These are phyloP conservation scores for Leucoraja ocellata DNA, from an alignment of 2,797 vertebrate genomes.

Conservation along the genomic window DNA sequence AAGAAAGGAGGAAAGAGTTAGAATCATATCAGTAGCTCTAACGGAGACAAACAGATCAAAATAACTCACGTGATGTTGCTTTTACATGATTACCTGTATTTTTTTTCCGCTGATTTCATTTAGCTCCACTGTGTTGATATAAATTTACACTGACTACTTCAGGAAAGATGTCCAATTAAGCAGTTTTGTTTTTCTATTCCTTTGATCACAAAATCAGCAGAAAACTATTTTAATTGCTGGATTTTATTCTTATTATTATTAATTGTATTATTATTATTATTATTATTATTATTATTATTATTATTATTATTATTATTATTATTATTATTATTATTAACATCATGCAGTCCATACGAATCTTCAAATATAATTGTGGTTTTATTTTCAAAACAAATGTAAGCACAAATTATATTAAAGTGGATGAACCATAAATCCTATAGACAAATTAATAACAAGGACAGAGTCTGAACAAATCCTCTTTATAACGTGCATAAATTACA, in stretches of 20 bases:
- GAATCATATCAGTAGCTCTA: background rate
- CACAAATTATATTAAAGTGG: background rate
- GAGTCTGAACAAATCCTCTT: background rate
- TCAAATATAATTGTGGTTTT: background rate
- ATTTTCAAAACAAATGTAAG: constrained; percentile 15
- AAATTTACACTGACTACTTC: constrained; percentile 28
- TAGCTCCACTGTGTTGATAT: constrained; percentile 19
- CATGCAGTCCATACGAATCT: background rate
- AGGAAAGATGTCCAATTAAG: constrained; percentile 30
- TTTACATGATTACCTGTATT: background rate
- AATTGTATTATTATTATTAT: background rate
- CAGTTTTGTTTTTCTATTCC: background rate
- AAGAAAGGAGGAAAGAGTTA: background rate
- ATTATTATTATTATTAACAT: background rate
- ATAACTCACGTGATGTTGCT: no score
- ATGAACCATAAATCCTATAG: background rate
- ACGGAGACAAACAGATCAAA: background rate
- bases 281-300: no score
- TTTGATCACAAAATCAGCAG: constrained; percentile 7
- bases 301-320: no score
- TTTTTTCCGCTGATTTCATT: constrained; percentile 17
- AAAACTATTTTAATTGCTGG: background rate
- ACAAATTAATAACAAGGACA: background rate
- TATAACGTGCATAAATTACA: background rate
- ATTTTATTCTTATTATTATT: background rate